phyloP scores from a whole-genome alignment of 2,888 invertebrate genomes.

The Choristoneura rosaceana region DNA sequence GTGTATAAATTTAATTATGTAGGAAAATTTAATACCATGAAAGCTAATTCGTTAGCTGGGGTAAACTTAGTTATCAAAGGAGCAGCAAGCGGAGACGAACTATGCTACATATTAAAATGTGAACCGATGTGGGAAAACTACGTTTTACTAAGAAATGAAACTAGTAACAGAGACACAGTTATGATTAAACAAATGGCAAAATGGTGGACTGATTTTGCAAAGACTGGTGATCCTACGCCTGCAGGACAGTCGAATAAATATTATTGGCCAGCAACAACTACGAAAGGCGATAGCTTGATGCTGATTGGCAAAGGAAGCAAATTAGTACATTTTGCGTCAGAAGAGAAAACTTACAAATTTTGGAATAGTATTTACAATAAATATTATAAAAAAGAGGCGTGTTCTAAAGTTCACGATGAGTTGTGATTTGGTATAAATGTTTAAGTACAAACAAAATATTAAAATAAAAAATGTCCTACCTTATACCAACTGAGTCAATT shows the following conservation, averaged over 20 bases:
- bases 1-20: constrained; percentile 80
- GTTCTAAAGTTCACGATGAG: constrained; percentile 63
- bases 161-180: constrained; percentile 60
- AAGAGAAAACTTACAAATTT: constrained; percentile 65
- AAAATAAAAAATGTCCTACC: constrained; percentile 55
- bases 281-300: constrained; percentile 58
- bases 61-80: constrained; percentile 64
- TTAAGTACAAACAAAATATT: not conserved
- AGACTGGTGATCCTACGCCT: constrained; percentile 71
- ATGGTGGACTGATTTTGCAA: constrained; percentile 83
- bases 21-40: constrained; percentile 71
- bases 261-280: constrained; percentile 66
- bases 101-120: constrained; percentile 79
- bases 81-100: constrained; percentile 79
- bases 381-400: constrained; percentile 57
- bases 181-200: constrained; percentile 70
- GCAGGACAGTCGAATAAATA: constrained; percentile 49
- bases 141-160: constrained; percentile 55
- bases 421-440: constrained; percentile 50
- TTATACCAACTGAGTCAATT: constrained; percentile 69
- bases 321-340: constrained; percentile 55
- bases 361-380: constrained; percentile 69
- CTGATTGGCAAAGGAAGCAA: constrained; percentile 60
- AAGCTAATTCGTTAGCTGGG: constrained; percentile 62
- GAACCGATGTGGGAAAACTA: constrained; percentile 73